Base-by-base conservation (phyloP, 2,113 vertebrate genomes). In the Ceyx cyanopectus region DNA sequence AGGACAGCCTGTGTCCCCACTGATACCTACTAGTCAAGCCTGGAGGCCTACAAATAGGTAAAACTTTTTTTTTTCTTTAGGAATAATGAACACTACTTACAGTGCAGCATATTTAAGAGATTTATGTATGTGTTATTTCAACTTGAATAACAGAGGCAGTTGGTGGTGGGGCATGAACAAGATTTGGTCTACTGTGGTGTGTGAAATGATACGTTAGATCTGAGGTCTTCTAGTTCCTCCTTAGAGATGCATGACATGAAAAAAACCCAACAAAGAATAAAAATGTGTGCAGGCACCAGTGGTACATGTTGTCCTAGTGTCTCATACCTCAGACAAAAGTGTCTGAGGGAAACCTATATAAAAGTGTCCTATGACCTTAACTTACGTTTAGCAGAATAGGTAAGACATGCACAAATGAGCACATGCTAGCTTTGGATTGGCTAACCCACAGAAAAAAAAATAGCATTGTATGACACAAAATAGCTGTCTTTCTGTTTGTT, bases 311-410 rank as follows among this genome's bases (percentile, higher is more conserved):
- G 15, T 69, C 37, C 19, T n/a, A 70, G 32, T 14, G 78, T 53
- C 57, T 67, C 53, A 54, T 7, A 63, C 2, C 27, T 37, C 0
- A 0, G 22, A 56, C 17, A 75, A 60, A 88, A 10, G 1, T 19
- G 7, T 45, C 57, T 61, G n/a, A 84, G 7, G 24, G 65, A 78
- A 93, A 78, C 10, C 18, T 22, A 1, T 2, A 3, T 12, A 56
- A 53, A 81, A 74, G 12, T 62, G 6, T 43, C 10, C 29, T 84
- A 53, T 34, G 84, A 19, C 23, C 5, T 20, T 67, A n/a, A 19
- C 21, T 77, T 27, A 4, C 1, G 4, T 51, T 84, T n/a, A 75
- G n/a, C 32, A 78, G 62, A 70, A 41, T 7, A 34, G 30, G 11
- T 29, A 43, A 84, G 27, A 43, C 5, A 14, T 4, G 34, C 15